phyloP scores from a whole-genome alignment of 2,113 vertebrate species.

The Scophthalmus maximus region DNA sequence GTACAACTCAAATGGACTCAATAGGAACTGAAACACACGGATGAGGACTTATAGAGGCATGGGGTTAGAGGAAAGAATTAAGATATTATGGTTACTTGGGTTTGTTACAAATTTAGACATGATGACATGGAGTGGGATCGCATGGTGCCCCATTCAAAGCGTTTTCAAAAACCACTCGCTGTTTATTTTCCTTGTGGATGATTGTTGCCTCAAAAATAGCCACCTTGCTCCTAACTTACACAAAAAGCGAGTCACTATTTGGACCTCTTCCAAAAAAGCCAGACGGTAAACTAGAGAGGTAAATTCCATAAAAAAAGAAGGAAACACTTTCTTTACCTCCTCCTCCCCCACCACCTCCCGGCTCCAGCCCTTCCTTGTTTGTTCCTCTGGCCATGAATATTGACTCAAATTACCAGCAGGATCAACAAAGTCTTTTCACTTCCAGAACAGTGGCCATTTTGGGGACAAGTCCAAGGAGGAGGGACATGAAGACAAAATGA shows the following conservation, averaged over 20 bases:
- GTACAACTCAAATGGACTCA: neutral
- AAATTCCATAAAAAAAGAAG: conserved; percentile 70
- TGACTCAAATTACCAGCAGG: conserved; percentile 76
- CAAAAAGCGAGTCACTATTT: conserved; percentile 56
- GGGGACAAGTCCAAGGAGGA: conserved; percentile 63
- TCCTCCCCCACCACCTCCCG: conserved; percentile 9
- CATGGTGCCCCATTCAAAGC: conserved; percentile 4
- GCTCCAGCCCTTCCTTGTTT: conserved; percentile 49
- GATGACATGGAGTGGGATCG: conserved; percentile 11
- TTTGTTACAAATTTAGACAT: conserved; percentile 7
- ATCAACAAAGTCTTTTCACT: conserved; percentile 74
- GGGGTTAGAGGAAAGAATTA: neutral
- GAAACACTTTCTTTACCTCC: conserved; percentile 65
- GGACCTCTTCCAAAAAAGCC: conserved; percentile 57
- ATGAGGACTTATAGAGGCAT: neutral
- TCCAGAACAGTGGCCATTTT: conserved; percentile 80
- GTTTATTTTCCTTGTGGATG: conserved; percentile 18
- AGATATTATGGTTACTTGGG: neutral
- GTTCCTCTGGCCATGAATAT: conserved; percentile 69
- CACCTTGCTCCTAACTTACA: conserved; percentile 20
- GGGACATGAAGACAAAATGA: conserved; percentile 61
- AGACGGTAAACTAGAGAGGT: conserved; percentile 61
- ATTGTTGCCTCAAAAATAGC: conserved; percentile 50
- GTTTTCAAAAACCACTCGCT: conserved; percentile 22
- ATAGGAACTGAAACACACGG: neutral